A percentile compares a stretch with the other conserved stretches of the same genome.
Evolutionary conservation across 2,797 vertebrate genomes (phyloP).

Genomic region (Lophotriccus pileatus): DNA sequence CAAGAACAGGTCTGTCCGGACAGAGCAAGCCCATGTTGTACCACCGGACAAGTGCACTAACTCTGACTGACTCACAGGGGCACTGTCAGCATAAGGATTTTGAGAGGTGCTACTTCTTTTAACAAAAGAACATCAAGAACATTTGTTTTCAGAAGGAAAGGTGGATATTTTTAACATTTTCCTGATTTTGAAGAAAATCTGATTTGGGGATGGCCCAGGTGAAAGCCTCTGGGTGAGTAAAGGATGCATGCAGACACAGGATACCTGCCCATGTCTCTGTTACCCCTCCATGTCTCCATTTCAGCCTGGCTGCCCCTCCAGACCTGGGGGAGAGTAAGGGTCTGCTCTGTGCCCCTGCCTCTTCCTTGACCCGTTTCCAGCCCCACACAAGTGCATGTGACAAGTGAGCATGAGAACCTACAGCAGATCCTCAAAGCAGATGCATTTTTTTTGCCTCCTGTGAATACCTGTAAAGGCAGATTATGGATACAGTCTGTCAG

Average conservation of each 20-base stretch:
- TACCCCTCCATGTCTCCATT: neutral
- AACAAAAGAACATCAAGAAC: neutral
- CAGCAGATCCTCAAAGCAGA: neutral
- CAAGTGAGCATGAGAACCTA: neutral
- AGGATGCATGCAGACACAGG: neutral
- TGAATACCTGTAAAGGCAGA: fast-evolving
- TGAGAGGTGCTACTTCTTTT: neutral
- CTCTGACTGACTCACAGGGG: slow-evolving; percentile 24
- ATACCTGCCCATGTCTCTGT: neutral
- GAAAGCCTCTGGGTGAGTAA: neutral
- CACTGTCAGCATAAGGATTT: neutral
- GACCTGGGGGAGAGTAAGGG: neutral
- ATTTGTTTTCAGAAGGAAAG: neutral
- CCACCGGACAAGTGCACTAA: neutral
- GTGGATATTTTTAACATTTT: neutral
- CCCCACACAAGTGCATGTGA: fast-evolving
- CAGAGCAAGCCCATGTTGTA: neutral
- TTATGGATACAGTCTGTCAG: neutral
- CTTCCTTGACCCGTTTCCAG: fast-evolving
- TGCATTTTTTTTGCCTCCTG: neutral
- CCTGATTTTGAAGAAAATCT: neutral
- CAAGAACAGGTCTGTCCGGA: neutral
- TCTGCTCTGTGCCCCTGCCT: fast-evolving
- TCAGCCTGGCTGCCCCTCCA: neutral
- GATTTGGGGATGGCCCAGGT: neutral